Conservation (phyloP, 2,797 vertebrate species). For the Lacerta agilis region DNA sequence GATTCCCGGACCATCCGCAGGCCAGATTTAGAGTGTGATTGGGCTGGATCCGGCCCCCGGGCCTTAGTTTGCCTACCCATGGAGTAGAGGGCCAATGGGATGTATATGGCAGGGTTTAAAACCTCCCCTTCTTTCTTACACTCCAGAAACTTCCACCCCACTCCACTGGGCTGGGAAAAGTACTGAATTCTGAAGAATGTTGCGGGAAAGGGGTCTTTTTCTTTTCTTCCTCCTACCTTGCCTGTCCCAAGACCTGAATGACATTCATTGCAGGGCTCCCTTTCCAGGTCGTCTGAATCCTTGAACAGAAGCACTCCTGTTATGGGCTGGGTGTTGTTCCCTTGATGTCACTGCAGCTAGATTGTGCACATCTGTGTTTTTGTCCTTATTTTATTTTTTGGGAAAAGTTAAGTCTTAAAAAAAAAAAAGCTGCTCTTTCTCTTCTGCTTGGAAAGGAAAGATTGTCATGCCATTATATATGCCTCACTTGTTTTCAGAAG, state of each 20-base stretch:
- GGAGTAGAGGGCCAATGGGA: background rate
- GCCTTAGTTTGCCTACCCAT: too few species aligned
- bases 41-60: too few species aligned
- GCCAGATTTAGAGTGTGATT: too few species aligned
- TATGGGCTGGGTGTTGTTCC: background rate
- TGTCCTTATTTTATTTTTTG: background rate
- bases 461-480: slow-evolving; percentile 54
- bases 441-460: slow-evolving; percentile 42
- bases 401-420: background rate
- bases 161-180: too few species aligned
- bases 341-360: background rate
- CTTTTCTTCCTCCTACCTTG: background rate
- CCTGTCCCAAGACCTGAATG: background rate
- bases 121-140: background rate
- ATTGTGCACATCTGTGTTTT: background rate
- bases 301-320: background rate
- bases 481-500: slow-evolving; percentile 69
- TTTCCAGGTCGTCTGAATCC: background rate
- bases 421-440: background rate
- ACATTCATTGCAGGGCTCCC: background rate
- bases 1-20: too few species aligned
- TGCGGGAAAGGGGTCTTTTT: too few species aligned
- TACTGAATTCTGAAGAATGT: background rate
- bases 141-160: background rate
- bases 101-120: background rate